Evolutionary conservation across 2,888 invertebrate species (phyloP).

Genomic region (Criorhina ranunculi): DNA sequence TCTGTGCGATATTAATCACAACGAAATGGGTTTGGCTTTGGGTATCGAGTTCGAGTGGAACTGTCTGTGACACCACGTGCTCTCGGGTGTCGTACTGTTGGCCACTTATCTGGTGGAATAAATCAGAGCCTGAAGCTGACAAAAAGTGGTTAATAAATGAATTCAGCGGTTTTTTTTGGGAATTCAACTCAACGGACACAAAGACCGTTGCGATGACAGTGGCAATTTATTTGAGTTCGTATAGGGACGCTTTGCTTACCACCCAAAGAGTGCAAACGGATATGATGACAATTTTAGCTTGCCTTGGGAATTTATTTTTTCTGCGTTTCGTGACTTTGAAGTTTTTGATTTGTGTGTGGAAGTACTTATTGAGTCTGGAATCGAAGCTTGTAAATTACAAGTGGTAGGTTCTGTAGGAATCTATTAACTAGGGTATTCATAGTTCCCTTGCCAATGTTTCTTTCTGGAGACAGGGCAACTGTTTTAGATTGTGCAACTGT

Average conservation of each 20-base stretch:
- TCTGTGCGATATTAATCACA: conserved; percentile 55
- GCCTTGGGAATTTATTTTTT: conserved; percentile 8
- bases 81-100: conserved; percentile 38
- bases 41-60: conserved; percentile 38
- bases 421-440: no score
- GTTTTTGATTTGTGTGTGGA: conserved; percentile 10
- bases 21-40: conserved; percentile 38
- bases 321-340: background rate
- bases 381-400: no score
- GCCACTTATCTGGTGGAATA: conserved; percentile 61
- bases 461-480: no score
- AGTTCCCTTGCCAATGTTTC: no score
- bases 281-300: conserved; percentile 29
- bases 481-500: no score
- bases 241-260: conserved; percentile 48
- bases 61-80: conserved; percentile 48
- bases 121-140: conserved; percentile 59
- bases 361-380: no score
- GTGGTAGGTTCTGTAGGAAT: no score
- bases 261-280: conserved; percentile 53
- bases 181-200: background rate
- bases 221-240: conserved; percentile 38
- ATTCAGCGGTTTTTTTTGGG: conserved; percentile 45
- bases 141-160: conserved; percentile 57
- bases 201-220: conserved; percentile 41